phyloP scores from a whole-genome alignment of 2,113 vertebrate genomes.

The Apeltes quadracus region DNA sequence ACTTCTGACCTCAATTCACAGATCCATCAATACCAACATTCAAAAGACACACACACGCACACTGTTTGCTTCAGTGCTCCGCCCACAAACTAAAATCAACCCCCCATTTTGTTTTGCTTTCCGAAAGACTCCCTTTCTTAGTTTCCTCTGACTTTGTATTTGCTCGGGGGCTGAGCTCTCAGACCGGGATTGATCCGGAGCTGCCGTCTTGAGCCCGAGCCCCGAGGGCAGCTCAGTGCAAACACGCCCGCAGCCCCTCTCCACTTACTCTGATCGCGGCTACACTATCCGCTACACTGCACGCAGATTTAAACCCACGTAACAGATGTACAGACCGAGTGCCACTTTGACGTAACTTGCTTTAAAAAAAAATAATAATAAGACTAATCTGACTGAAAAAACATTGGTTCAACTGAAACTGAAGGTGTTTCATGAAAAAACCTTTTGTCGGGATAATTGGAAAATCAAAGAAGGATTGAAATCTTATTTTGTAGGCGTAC shows the following conservation, averaged over 20 bases:
- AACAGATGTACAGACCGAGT: slow-evolving; percentile 16
- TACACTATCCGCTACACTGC: slow-evolving; percentile 43
- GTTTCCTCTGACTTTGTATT: slow-evolving; percentile 66
- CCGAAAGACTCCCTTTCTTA: slow-evolving; percentile 40
- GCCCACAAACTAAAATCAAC: slow-evolving; percentile 64
- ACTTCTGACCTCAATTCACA: slow-evolving; percentile 30
- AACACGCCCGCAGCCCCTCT: slow-evolving; percentile 69
- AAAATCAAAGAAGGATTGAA: slow-evolving; percentile 2
- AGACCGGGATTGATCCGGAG: slow-evolving; percentile 76
- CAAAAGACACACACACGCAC: slow-evolving; percentile 6
- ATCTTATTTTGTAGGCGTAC: slow-evolving; percentile 7
- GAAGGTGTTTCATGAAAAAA: slow-evolving; percentile 3
- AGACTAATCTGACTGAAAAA: slow-evolving; percentile 1
- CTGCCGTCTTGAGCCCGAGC: slow-evolving; percentile 71
- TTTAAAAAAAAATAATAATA: slow-evolving; percentile 1
- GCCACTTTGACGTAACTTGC: slow-evolving; percentile 12
- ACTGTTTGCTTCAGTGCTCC: slow-evolving; percentile 27
- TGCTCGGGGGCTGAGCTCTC: slow-evolving; percentile 65
- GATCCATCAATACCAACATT: slow-evolving; percentile 28
- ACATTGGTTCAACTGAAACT: slow-evolving; percentile 11
- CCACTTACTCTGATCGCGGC: slow-evolving; percentile 58
- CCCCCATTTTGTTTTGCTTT: slow-evolving; percentile 54
- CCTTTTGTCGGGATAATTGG: slow-evolving; percentile 5
- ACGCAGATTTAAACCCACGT: slow-evolving; percentile 17
- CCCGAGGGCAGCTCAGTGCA: slow-evolving; percentile 75